Base-by-base conservation (phyloP, 2,797 vertebrate species). In the Sciurus carolinensis region DNA sequence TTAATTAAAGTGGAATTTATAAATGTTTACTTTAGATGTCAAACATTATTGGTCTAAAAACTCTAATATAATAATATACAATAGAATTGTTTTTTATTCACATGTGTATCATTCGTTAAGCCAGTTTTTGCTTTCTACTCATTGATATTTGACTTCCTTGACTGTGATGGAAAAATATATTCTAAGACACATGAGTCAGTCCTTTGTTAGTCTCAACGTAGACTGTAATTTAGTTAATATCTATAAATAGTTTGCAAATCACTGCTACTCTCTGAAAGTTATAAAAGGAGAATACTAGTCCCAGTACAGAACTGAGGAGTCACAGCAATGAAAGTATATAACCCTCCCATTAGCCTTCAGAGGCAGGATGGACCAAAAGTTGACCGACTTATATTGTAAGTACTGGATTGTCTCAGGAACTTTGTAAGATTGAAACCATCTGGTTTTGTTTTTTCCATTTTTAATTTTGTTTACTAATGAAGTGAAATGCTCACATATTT, bases 201-300 rank as follows among this genome's bases (percentile, higher is more conserved):
- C 97, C 87, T 95, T 24, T 90, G 92, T 91, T 90, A 39, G 62
- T 80, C 93, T 98, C 94, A 77, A 84, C 94, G 69, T 81, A 94
- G 97, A 98, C 94, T 84, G 87, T 94, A 96, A n/a, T 97, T 98
- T 97, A 98, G 98, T 97, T 98, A 98, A 96, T 95, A 76, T 84
- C 97, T 98, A 99, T 98, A 98, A 98, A 99, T 99, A 99, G 97
- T 96, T 97, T 95, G 30, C 92, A 77, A 95, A 96, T 98, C 98
- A 97, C 92, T 88, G 50, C 94, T 12, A 44, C 96, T 97, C 87
- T 90, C 96, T 97, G 72, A 64, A 44, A 62, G 77, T 87, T 98
- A 98, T 98, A 98, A 98, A 97, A 86, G 89, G 98, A 97, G 95
- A 42, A 20, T 91, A 79, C 18, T 81, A 96, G 57, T 62, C 83